Base-by-base conservation (phyloP, 2,797 vertebrate genomes). In the Chrysolophus pictus region DNA sequence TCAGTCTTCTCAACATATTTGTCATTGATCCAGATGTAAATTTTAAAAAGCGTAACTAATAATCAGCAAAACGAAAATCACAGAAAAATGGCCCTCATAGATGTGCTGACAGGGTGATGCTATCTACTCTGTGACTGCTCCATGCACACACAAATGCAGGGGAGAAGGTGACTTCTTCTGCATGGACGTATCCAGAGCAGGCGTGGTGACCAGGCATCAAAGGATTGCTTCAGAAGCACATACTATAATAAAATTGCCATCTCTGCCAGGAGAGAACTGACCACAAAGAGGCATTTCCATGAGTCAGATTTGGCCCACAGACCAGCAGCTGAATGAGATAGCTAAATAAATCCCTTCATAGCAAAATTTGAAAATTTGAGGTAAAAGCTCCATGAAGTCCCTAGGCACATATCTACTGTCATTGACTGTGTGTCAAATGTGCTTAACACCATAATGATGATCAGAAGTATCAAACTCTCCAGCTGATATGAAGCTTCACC, bases 1-100 rank as follows among this genome's bases (percentile, higher is more conserved):
- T 63, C 82, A 89, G 85, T 77, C 72, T 82, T 79, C 60, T 74
- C 33, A 81, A 94, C 87, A 90, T 55, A 72, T 58, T 72, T 81
- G 39, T 65, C 23, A 39, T 11, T 35, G 23, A 4, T 62, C 26
- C 29, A 49, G 35, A 29, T 67, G 26, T 22, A 65, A 62, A 35
- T 53, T 51, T 8, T 26, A 46, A 0, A 17, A 35, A 70, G 31
- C 14, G 39, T 49, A 16, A 2, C 4, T 5, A 69, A 63, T 16
- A 39, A 41, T 24, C 42, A 67, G 33, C 22, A 80, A 64, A 90
- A 22, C 44, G 42, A 77, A 70, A 84, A 88, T 71, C 22, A 73
- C 39, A 77, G 84, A 70, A 86, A 55, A 14, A 33, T 56, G 31
- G 29, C 11, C 51, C 18, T 21, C 24, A 10, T 15, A 39, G 10